Evolutionary conservation across 2,888 invertebrate genomes (phyloP), one percentile per base, ranked within the genome.

Genomic region (Elaeidobius kamerunicus): DNA sequence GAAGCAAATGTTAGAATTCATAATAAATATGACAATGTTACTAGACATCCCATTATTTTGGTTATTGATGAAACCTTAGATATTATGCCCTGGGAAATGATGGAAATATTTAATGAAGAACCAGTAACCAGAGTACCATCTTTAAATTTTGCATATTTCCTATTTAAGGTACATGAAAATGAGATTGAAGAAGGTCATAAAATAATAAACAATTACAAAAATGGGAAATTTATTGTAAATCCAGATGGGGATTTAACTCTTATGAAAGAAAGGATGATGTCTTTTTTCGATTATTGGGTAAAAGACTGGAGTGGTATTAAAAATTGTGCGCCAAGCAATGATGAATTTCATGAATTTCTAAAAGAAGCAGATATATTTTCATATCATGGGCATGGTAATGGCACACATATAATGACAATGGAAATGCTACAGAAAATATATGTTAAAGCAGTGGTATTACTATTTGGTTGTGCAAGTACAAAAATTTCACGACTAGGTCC

Each of bases 31-130:
- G 20, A 17, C 32, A 36, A 44, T 52, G 17, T 52, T 18, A 32
- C 30, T 42, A 7, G 19, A 30, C n/a, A 43, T 42, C 12, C 19
- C 12, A 35, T 18, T 41, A 55, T 70, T 73, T 30, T 66, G 88
- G 88, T 75, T 77, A 61, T n/a, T n/a, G n/a, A n/a, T n/a, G n/a
- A n/a, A n/a, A n/a, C n/a, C n/a, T 69, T 91, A 11, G 89, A 91
- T 72, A 77, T 79, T 47, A 78, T 91, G 52, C 89, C 91, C 0
- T 91, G 90, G 84, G 91, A 92, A 73, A 82, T 81, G 57, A 73
- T 90, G 49, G 80, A 83, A 0, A 73, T 84, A 11, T 64, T 91
- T 9, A 73, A 75, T 53, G 72, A 77, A n/a, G 83, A 87, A 39
- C 83, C 87, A 0, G 83, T 88, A 0, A 81, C 84, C 1, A 75